Evolutionary conservation across 2,113 vertebrate genomes (phyloP), one percentile per base, ranked within the genome.

Genomic region (Phalacrocorax brasilianus): DNA sequence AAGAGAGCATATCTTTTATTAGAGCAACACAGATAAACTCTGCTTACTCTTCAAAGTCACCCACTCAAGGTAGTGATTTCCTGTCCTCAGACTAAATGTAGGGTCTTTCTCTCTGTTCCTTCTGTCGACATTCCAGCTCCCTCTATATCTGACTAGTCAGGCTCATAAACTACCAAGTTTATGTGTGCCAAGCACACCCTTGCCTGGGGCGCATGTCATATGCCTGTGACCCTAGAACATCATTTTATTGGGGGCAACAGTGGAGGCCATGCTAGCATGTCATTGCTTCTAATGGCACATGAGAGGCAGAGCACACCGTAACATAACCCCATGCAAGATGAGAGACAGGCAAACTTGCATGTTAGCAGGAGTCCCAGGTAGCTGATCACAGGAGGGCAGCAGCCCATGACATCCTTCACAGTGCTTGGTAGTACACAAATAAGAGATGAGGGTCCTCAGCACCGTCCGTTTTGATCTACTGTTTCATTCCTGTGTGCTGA

Each of bases 281-380:
- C 38, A 7, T 22, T 7, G 52, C 38, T 88, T 35, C 71, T 35
- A 15, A 23, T 8, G n/a, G 62, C 67, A 63, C 32, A n/a, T 11
- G 6, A 33, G 71, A 75, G 45, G 33, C 81, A 68, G 72, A 49
- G 47, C 42, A 45, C 38, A n/a, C 30, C n/a, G 0, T 3, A 22
- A 15, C 35, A 49, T 13, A 73, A 9, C 19, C 19, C 24, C 0
- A 0, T 38, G 45, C 35, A 32, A 47, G 52, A 58, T 45, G 14
- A 28, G 22, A 89, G 28, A 59, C 2, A 28, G 30, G 26, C 33
- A 28, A 78, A 56, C 15, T 58, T 49, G 52, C 33, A 44, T 30
- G 32, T 24, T 79, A 86, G 47, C 42, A 53, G 32, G 56, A 79
- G 72, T 28, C 58, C 75, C 84, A 72, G 52, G 8, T 33, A 58